Evolutionary conservation across 2,113 vertebrate species (phyloP), one percentile per base, ranked within the genome.

Genomic region (Verasper variegatus): DNA sequence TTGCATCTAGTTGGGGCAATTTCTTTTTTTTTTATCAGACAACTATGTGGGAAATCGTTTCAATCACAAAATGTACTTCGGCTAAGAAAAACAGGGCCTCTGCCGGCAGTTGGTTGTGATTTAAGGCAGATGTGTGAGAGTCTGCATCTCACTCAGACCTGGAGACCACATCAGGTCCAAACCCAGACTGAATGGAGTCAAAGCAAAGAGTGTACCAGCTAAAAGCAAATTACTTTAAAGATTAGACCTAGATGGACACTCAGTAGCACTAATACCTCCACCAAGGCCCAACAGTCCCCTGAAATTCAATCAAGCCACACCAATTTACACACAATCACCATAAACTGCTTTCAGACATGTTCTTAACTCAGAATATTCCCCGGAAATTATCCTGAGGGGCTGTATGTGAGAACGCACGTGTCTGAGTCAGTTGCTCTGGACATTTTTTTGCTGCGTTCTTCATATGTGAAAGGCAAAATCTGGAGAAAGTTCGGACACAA

Each of bases 71-170:
- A 72, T 57, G 65, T 86, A 69, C 72, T 86, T 74, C 56, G 37
- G 55, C 85, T 67, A 68, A 73, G 86, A 87, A 82, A 80, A 82
- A 80, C 10, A 1, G 58, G 74, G 74, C 51, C 66, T 76, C 68
- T 70, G 79, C 63, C 81, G 74, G 87, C 78, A 88, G 78, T 68
- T 6, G 4, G 63, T 55, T 72, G 82, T 81, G 84, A 92, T 92
- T 88, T 74, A 79, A 90, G 80, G 79, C 91, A 93, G 88, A 93
- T 93, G 91, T 92, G 83, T 92, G 83, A 80, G 90, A 82, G 56
- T 80, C 62, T 80, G 59, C 52, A 70, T 77, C 77, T 75, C 45
- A 24, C 52, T 74, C 52, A 80, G 66, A 83, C 55, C 60, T 24
- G 15, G 57, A 65, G 63, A 68, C 27, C 66, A 45, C 63, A 73